Conservation (phyloP, 2,888 invertebrate species). For the Automeris io region DNA sequence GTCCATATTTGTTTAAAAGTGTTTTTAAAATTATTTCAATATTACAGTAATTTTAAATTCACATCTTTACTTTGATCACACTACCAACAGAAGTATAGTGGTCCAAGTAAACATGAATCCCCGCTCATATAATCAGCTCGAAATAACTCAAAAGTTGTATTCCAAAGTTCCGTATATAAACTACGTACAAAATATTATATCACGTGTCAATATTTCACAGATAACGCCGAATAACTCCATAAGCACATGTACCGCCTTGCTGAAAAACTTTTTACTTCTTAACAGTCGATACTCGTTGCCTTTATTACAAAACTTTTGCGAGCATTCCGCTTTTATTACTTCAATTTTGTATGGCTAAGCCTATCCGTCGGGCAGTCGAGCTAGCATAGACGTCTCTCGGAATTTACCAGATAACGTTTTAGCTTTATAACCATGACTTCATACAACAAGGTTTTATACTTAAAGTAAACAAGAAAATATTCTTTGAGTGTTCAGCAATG, state of each 20-base stretch:
- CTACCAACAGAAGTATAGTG: no score
- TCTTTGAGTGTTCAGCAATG: no score
- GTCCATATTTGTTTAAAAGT: no score
- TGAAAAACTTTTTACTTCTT: constrained; percentile 69
- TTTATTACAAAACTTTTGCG: constrained; percentile 75
- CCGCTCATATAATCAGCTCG: no score
- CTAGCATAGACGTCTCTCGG: constrained; percentile 16
- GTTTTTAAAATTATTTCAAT: no score
- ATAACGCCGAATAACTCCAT: constrained; percentile 6
- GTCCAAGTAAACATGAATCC: no score
- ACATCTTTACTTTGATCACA: no score
- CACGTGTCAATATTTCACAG: constrained; percentile 3
- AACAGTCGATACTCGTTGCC: constrained; percentile 74
- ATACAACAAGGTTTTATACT: neutral
- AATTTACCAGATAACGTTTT: neutral
- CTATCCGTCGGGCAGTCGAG: constrained; percentile 55
- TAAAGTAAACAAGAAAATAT: neutral
- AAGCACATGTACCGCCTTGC: constrained; percentile 5
- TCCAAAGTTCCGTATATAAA: neutral
- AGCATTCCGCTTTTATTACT: constrained; percentile 76
- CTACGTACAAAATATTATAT: neutral
- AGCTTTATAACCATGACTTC: no score
- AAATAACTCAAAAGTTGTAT: neutral
- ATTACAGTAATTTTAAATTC: no score
- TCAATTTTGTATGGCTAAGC: constrained; percentile 74